A percentile compares a stretch with the other conserved stretches of the same genome.
Evolutionary conservation across 2,113 vertebrate genomes (phyloP).

Genomic region (Polyodon spathula): DNA sequence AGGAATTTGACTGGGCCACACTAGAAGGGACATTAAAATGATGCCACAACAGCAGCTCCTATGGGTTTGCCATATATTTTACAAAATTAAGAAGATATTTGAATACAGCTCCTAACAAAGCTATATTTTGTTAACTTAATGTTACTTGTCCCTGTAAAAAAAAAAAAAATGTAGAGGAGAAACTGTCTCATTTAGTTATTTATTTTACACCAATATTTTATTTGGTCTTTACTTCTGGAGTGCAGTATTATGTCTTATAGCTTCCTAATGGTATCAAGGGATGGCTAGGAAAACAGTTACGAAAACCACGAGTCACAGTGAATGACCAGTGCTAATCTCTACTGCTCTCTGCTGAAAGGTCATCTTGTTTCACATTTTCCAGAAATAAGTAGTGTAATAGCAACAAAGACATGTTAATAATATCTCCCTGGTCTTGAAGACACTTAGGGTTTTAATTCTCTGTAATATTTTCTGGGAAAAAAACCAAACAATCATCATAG

Average conservation of each 20-base stretch:
- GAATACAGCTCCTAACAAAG: no score
- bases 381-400: constrained; percentile 1
- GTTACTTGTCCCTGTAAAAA: no score
- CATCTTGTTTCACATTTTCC: constrained; percentile 12
- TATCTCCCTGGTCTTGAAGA: no score
- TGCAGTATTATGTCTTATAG: constrained; percentile 12
- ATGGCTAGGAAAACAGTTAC: constrained; percentile 10
- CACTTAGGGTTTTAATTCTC: no score
- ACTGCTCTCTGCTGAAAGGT: not conserved
- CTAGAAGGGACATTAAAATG: no score
- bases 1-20: no score
- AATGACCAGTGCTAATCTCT: not conserved
- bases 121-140: no score
- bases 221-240: constrained; percentile 6
- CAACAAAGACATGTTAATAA: not conserved
- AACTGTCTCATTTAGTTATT: constrained; percentile 8
- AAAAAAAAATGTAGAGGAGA: constrained; percentile 11
- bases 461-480: no score
- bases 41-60: no score
- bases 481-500: no score
- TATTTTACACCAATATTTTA: constrained; percentile 4
- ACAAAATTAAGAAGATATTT: no score
- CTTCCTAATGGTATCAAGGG: constrained; percentile 3
- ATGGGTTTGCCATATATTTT: no score
- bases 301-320: constrained; percentile 10